Evolutionary conservation across 2,797 vertebrate species (phyloP).

Genomic region (Sebastes alutus): DNA sequence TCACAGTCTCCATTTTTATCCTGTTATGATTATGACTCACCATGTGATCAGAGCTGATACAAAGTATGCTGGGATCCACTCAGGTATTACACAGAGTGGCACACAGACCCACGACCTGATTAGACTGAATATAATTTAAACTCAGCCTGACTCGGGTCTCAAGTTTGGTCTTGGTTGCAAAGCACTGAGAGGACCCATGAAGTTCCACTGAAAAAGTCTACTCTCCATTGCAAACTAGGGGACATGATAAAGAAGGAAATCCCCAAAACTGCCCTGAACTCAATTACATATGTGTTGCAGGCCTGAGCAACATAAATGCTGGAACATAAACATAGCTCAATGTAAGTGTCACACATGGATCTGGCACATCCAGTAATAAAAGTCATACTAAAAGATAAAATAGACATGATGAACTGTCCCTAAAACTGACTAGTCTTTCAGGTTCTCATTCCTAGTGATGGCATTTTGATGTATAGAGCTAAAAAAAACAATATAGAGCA

Average conservation of each 20-base stretch:
- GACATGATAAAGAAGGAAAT: background rate
- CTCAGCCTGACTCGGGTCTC: background rate
- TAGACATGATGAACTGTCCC: background rate
- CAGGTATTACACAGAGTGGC: background rate
- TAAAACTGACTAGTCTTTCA: constrained; percentile 17
- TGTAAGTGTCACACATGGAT: background rate
- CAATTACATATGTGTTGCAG: constrained; percentile 9
- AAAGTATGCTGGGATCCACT: background rate
- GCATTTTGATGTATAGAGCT: constrained; percentile 1
- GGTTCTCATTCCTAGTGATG: constrained; percentile 31
- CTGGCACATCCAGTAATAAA: constrained; percentile 10
- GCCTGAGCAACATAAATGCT: constrained; percentile 1
- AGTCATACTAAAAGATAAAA: background rate
- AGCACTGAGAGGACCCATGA: background rate
- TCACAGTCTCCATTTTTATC: background rate
- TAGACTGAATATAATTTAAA: background rate
- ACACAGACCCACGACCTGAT: background rate
- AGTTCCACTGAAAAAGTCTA: background rate
- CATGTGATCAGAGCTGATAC: background rate
- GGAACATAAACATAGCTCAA: constrained; percentile 9
- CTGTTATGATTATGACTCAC: background rate
- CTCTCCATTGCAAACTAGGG: background rate
- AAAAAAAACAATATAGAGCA: background rate
- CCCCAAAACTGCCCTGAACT: background rate
- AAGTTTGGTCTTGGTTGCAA: background rate